Conservation (phyloP, 2,797 vertebrate species). For the Acipenser transmontanus region DNA sequence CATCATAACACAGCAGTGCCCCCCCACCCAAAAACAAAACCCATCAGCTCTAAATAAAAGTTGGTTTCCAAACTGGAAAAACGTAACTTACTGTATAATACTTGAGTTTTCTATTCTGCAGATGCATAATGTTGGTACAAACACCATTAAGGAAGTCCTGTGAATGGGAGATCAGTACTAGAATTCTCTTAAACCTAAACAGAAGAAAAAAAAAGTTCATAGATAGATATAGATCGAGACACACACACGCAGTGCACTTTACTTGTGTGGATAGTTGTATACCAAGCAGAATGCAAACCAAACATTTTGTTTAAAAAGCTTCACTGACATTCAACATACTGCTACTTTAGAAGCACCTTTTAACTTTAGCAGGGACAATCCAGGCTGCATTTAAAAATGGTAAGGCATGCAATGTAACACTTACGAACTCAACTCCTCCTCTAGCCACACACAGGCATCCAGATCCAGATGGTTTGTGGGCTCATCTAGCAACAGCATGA, state of each 20-base stretch:
- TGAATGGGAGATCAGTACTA: slow-evolving; percentile 94
- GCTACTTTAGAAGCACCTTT: too few species aligned
- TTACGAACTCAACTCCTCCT: slow-evolving; percentile 92
- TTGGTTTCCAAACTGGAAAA: too few species aligned
- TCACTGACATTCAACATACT: too few species aligned
- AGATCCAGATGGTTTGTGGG: slow-evolving; percentile 96
- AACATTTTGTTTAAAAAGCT: background rate
- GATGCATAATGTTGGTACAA: slow-evolving; percentile 94
- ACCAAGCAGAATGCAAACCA: background rate
- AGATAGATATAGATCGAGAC: too few species aligned
- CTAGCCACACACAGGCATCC: slow-evolving; percentile 97
- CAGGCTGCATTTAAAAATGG: background rate
- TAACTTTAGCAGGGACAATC: background rate
- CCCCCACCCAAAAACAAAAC: background rate
- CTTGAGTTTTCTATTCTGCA: slow-evolving; percentile 90
- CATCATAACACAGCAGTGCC: slow-evolving; percentile 50
- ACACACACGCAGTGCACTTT: too few species aligned
- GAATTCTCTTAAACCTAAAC: slow-evolving; percentile 89
- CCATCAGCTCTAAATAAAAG: too few species aligned
- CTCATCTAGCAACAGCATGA: slow-evolving; percentile 94
- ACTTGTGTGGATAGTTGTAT: too few species aligned
- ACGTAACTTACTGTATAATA: slow-evolving; percentile 82
- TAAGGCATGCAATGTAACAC: slow-evolving; percentile 28
- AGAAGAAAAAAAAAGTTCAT: background rate
- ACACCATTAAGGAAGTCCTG: slow-evolving; percentile 97